phyloP scores from a whole-genome alignment of 2,797 vertebrate species.

The Graptemys geographica region DNA sequence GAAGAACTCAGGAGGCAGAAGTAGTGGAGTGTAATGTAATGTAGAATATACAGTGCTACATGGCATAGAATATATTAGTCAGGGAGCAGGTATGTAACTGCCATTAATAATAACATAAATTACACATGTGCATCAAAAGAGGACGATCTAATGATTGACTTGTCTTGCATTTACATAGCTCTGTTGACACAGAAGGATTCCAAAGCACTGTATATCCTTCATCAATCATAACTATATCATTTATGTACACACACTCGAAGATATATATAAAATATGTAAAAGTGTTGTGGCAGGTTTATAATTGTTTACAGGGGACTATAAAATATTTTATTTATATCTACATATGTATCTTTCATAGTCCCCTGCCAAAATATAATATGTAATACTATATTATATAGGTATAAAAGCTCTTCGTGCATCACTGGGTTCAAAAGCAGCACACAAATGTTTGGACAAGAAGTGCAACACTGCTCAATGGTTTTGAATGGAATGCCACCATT shows the following conservation, averaged over 20 bases:
- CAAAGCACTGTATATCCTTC: background rate
- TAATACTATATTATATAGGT: background rate
- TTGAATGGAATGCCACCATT: background rate
- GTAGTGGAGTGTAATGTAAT: conserved; percentile 2
- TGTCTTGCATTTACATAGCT: background rate
- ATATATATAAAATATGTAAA: too few relatives aligned
- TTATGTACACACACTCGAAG: background rate
- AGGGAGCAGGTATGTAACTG: background rate
- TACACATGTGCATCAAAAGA: background rate
- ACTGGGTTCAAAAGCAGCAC: background rate
- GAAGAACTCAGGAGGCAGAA: conserved; percentile 19
- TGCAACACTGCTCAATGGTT: background rate
- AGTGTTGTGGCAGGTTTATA: background rate
- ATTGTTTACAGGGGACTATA: background rate
- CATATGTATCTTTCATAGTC: background rate
- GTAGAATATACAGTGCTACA: background rate
- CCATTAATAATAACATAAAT: conserved; percentile 14
- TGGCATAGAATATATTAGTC: conserved; percentile 6
- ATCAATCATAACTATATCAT: background rate
- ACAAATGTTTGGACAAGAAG: accelerated
- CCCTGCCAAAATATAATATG: background rate
- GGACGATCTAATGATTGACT: background rate
- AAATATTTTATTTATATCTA: background rate
- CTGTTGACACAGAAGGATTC: background rate
- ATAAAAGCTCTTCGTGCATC: background rate